Evolutionary conservation across 2,888 invertebrate species (phyloP).

Genomic region (Drosophila paucipuncta): DNA sequence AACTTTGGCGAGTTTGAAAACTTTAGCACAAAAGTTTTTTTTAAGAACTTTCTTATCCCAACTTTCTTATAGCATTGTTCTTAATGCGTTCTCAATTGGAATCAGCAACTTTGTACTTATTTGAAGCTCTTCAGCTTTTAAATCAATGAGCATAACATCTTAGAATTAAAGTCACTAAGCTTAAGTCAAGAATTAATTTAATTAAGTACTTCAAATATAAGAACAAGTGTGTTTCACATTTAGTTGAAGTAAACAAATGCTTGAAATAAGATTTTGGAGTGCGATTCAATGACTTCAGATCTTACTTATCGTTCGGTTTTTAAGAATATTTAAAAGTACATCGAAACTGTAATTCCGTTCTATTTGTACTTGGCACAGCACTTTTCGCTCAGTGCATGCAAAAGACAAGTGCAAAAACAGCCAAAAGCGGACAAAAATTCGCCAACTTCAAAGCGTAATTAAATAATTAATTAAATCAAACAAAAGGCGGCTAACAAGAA

Average conservation of each 20-base stretch:
- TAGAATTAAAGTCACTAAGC: neutral
- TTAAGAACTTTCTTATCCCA: neutral
- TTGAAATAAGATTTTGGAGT: neutral
- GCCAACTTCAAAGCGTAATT: conserved; percentile 74
- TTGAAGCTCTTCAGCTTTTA: neutral
- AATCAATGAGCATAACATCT: neutral
- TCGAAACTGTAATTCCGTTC: neutral
- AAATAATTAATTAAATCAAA: conserved; percentile 81
- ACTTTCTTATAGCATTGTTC: neutral
- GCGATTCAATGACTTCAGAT: neutral
- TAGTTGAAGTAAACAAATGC: neutral
- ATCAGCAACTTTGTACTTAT: neutral
- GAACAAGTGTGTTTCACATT: neutral
- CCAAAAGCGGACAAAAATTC: conserved; percentile 52
- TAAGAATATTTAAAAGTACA: neutral
- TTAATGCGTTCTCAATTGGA: neutral
- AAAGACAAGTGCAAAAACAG: conserved; percentile 33
- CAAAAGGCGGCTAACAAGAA: conserved; percentile 63
- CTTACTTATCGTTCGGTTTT: neutral
- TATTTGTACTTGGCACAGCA: neutral
- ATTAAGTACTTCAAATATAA: neutral
- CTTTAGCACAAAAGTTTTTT: neutral
- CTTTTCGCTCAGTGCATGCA: conserved; percentile 14
- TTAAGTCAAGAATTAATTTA: neutral
- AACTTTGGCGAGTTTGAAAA: neutral